Conservation (phyloP, 2,113 vertebrate genomes). For the Bostrychus sinensis region DNA sequence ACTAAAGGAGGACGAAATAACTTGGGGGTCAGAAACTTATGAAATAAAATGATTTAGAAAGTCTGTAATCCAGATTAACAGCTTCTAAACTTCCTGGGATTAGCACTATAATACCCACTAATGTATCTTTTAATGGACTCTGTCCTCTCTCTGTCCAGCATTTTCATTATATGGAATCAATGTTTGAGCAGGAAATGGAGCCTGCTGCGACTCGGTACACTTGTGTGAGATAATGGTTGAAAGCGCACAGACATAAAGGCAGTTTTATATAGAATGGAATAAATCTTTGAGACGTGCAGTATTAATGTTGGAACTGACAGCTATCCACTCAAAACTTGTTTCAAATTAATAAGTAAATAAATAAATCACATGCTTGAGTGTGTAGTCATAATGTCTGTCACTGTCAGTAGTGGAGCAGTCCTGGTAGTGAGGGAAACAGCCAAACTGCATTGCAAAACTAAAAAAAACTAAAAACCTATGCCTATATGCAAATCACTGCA, state of each 20-base stretch:
- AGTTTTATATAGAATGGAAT: slow-evolving; percentile 22
- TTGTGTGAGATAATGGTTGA: slow-evolving; percentile 30
- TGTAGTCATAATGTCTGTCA: too few species aligned
- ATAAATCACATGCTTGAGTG: too few species aligned
- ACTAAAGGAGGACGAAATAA: slow-evolving; percentile 17
- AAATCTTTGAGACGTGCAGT: neutral
- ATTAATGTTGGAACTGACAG: neutral
- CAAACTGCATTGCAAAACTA: neutral
- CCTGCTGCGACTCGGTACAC: neutral
- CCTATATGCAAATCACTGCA: too few species aligned
- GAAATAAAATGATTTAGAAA: slow-evolving; percentile 56
- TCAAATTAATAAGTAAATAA: neutral
- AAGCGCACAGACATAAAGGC: slow-evolving; percentile 11
- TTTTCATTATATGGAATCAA: slow-evolving; percentile 53
- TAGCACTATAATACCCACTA: slow-evolving; percentile 72
- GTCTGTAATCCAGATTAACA: slow-evolving; percentile 74
- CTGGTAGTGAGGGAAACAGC: neutral
- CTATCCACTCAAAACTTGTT: slow-evolving; percentile 22
- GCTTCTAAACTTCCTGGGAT: slow-evolving; percentile 60
- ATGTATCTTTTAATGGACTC: slow-evolving; percentile 73
- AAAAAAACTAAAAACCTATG: too few species aligned
- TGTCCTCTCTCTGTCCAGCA: slow-evolving; percentile 14
- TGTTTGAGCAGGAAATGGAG: slow-evolving; percentile 36
- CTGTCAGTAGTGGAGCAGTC: too few species aligned
- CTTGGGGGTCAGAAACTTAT: slow-evolving; percentile 16